Conservation (phyloP, 2,888 invertebrate genomes). For the Malthinus seriepunctatus region DNA sequence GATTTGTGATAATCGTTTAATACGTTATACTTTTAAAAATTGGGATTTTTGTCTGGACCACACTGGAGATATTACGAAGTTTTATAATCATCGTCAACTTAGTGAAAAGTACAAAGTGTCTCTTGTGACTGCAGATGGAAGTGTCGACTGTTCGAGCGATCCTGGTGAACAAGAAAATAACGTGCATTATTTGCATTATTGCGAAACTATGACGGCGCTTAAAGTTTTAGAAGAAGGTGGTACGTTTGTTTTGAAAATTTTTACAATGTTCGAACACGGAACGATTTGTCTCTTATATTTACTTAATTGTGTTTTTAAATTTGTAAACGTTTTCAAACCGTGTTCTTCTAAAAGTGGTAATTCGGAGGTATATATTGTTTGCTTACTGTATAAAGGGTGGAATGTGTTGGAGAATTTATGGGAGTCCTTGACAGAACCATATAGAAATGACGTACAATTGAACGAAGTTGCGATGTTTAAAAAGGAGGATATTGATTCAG, state of each 20-base stretch:
- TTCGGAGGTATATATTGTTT: slow-evolving; percentile 89
- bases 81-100: slow-evolving; percentile 69
- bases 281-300: slow-evolving; percentile 80
- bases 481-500: slow-evolving; percentile 60
- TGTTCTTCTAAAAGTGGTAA: slow-evolving; percentile 93
- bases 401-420: slow-evolving; percentile 37
- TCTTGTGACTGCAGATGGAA: slow-evolving; percentile 91
- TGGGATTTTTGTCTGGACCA: slow-evolving; percentile 89
- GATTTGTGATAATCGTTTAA: slow-evolving; percentile 86
- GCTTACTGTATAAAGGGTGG: slow-evolving; percentile 63
- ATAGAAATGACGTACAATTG: slow-evolving; percentile 51
- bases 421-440: slow-evolving; percentile 54
- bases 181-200: slow-evolving; percentile 79
- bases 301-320: slow-evolving; percentile 72
- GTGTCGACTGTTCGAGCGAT: slow-evolving; percentile 82
- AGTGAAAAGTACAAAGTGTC: slow-evolving; percentile 59
- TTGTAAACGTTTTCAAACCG: slow-evolving; percentile 83
- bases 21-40: slow-evolving; percentile 72
- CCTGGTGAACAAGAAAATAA: slow-evolving; percentile 86
- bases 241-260: slow-evolving; percentile 83
- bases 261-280: slow-evolving; percentile 86
- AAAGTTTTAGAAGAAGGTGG: slow-evolving; percentile 73
- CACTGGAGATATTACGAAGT: slow-evolving; percentile 81
- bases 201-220: slow-evolving; percentile 81
- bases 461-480: slow-evolving; percentile 61